Evolutionary conservation across 35 echinoderm and acorn worm genomes (phyloP), one percentile per base, ranked within the genome.

Genomic region (Nesometra sesokonis): DNA sequence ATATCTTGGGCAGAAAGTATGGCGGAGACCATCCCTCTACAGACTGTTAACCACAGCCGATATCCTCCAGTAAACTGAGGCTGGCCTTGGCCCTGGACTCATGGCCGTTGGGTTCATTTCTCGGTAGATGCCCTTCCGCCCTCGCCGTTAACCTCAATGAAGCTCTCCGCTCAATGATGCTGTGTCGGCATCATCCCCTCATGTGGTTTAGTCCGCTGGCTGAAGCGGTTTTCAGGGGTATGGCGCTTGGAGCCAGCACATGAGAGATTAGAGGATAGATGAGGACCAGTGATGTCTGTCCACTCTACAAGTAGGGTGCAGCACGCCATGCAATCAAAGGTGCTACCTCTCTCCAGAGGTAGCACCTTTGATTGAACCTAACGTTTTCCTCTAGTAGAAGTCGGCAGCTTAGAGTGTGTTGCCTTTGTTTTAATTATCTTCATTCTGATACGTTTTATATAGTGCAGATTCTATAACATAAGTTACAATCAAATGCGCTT

Each of bases 231-330:
- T 87, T 9, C 85, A 85, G 46, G 84, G 89, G 84, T 91, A 67
- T 91, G 83, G 89, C 67, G 84, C 89, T 91, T 77, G 83, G 84
- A 79, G 89, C 89, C 89, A 91, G 39, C 84, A 86, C 77, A 84
- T 91, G 89, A 91, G 89, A 86, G 89, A 86, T 91, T 91, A 85
- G 90, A 47, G 35, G 90, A 76, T 87, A 85, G 90, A 82, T 81
- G 90, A 91, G 90, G 85, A 86, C 90, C 90, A 87, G 85, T 91
- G 90, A 15, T 85, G 39, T 29, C 89, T 13, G 77, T 87, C 85
- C 84, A 91, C 37, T 35, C 89, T 35, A 83, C 81, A 83, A 83
- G 9, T 35, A 83, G 81, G 81, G 35, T 83, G 35, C 81, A 83
- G 81, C 81, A 83, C 11, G 81, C 35, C 82, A 13, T 13, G 34